Percentiles rank a stretch among this genome's conserved stretches.
phyloP scores from a whole-genome alignment of 2,797 vertebrate genomes.

The Lutjanus campechanus region DNA sequence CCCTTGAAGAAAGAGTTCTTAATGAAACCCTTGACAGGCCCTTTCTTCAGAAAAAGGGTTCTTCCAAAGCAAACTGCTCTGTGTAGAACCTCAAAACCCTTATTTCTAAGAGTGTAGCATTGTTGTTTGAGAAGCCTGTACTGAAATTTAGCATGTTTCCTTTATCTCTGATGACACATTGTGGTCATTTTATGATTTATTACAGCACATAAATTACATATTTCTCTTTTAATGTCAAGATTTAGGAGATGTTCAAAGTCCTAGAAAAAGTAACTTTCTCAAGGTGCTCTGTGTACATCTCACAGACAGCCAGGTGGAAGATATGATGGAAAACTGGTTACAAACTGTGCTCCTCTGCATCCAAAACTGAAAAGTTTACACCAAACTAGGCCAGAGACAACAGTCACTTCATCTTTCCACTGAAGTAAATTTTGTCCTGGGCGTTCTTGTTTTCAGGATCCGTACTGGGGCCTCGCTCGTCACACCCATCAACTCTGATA shows the following conservation, averaged over 20 bases:
- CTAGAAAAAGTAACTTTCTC: background rate
- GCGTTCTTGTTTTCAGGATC: conserved; percentile 54
- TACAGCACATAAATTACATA: too few relatives aligned
- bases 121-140: too few relatives aligned
- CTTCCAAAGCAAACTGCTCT: too few relatives aligned
- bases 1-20: too few relatives aligned
- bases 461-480: conserved; percentile 68
- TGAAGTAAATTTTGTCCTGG: conserved; percentile 49
- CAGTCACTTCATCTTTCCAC: conserved; percentile 11
- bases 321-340: background rate
- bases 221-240: too few relatives aligned
- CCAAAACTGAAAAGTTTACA: conserved; percentile 16
- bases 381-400: conserved; percentile 54
- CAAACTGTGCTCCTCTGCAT: background rate
- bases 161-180: too few relatives aligned
- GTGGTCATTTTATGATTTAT: too few relatives aligned
- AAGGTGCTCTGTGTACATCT: background rate
- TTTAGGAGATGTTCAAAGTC: background rate
- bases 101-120: too few relatives aligned
- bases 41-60: too few relatives aligned
- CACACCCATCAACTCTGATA: conserved; percentile 77
- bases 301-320: background rate
- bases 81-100: too few relatives aligned
- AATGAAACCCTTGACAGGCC: too few relatives aligned
- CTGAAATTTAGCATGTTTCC: too few relatives aligned